Conservation (phyloP, 2,113 vertebrate species). For the Corynorhinus townsendii region DNA sequence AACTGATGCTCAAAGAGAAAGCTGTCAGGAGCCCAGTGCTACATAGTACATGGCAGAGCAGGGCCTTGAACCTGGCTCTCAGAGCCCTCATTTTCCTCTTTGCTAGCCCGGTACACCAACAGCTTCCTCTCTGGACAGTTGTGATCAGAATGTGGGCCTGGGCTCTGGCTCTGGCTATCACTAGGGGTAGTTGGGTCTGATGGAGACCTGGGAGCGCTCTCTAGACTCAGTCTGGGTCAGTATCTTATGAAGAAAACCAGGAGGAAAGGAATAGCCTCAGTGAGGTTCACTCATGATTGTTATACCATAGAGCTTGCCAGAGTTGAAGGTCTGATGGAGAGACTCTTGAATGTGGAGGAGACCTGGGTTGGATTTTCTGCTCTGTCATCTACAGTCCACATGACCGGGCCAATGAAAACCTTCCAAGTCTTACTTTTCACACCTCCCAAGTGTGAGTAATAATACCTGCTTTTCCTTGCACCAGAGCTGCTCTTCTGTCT, state of each 20-base stretch:
- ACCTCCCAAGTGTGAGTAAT: background rate
- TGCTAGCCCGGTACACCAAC: background rate
- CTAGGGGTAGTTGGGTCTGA: background rate
- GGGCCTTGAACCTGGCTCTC: background rate
- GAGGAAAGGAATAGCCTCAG: background rate
- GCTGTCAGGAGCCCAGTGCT: background rate
- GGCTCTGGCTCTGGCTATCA: background rate
- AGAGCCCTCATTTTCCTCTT: background rate
- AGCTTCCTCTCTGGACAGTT: background rate
- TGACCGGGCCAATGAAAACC: background rate
- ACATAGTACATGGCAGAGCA: background rate
- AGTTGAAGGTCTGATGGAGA: background rate
- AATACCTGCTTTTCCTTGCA: conserved; percentile 20
- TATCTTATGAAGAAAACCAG: background rate
- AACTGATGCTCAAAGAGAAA: background rate
- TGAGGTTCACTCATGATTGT: background rate
- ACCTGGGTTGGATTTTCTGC: background rate
- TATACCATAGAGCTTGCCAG: background rate
- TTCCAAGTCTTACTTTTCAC: conserved; percentile 1
- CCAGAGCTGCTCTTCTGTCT: background rate
- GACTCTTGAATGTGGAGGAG: background rate
- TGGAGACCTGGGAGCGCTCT: background rate
- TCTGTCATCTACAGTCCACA: background rate
- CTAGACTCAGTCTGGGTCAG: background rate
- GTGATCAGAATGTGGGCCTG: background rate